Evolutionary conservation across 2,113 vertebrate species (phyloP).

Genomic region (Litocranius walleri): DNA sequence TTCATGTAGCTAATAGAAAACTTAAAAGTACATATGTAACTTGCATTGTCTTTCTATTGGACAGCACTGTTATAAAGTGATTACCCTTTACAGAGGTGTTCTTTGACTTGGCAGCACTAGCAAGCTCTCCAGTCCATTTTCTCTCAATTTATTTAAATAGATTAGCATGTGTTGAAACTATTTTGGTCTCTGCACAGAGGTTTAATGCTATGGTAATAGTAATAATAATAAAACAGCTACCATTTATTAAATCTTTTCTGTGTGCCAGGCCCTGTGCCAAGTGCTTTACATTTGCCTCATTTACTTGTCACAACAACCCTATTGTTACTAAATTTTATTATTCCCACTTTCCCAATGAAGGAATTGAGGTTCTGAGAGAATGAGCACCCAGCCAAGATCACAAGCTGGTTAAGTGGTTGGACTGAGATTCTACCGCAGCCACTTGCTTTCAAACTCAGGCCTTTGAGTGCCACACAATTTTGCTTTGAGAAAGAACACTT

Average conservation of each 20-base stretch:
- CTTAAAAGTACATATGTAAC: neutral
- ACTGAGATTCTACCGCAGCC: neutral
- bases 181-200: neutral
- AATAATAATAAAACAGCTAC: conserved; percentile 4
- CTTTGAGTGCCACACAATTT: neutral
- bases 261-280: neutral
- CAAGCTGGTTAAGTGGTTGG: neutral
- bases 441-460: neutral
- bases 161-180: neutral
- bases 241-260: conserved; percentile 11
- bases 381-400: neutral
- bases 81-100: neutral
- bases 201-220: neutral
- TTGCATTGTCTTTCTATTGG: neutral
- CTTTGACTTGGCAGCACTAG: neutral
- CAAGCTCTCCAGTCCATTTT: neutral
- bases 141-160: conserved; percentile 40
- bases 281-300: conserved; percentile 21
- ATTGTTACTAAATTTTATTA: conserved; percentile 14
- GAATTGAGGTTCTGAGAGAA: conserved; percentile 6
- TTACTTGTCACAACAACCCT: conserved; percentile 48
- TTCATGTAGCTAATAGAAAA: neutral
- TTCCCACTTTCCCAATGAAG: conserved; percentile 18
- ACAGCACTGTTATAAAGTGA: neutral
- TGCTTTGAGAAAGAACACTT: neutral